These are phyloP conservation scores for Podotricha telesiphe DNA, from an alignment of 2,888 invertebrate species.

Conservation along the genomic window DNA sequence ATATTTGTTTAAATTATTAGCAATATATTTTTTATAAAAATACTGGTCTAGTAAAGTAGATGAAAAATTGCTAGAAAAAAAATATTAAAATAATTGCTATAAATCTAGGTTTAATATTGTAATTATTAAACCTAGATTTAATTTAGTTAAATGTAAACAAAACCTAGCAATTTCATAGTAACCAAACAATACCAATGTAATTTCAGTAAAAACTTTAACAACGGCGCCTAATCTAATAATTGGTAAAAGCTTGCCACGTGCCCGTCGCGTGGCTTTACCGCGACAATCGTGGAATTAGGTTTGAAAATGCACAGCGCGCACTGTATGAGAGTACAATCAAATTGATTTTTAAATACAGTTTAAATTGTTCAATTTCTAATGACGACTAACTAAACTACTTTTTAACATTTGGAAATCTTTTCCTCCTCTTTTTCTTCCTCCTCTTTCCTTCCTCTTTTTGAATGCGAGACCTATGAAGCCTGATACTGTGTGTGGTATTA, in stretches of 20 bases:
- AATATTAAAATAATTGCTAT: too few relatives aligned
- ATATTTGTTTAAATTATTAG: too few relatives aligned
- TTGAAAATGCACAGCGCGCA: constrained; percentile 46
- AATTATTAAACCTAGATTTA: too few relatives aligned
- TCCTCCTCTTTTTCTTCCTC: too few relatives aligned
- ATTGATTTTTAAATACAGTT: constrained; percentile 15
- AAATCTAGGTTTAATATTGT: too few relatives aligned
- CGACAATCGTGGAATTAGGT: constrained; percentile 58
- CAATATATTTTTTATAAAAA: too few relatives aligned
- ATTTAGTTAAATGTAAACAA: not conserved
- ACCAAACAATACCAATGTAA: constrained; percentile 15
- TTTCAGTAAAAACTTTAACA: constrained; percentile 27
- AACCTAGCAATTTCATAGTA: not conserved
- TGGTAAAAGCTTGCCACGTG: constrained; percentile 42
- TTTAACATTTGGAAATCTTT: too few relatives aligned
- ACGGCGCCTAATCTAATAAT: constrained; percentile 39
- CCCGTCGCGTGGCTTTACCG: constrained; percentile 45
- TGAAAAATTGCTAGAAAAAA: too few relatives aligned
- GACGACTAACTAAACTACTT: not conserved
- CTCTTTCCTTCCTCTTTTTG: too few relatives aligned
- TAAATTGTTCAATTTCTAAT: constrained; percentile 1
- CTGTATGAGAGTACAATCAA: constrained; percentile 28
- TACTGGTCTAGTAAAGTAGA: too few relatives aligned
- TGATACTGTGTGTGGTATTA: too few relatives aligned
- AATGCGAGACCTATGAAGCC: too few relatives aligned